Percentiles rank a stretch among this genome's conserved stretches.
phyloP scores from a whole-genome alignment of 2,888 invertebrate species.

The Drosophila melanosoma region DNA sequence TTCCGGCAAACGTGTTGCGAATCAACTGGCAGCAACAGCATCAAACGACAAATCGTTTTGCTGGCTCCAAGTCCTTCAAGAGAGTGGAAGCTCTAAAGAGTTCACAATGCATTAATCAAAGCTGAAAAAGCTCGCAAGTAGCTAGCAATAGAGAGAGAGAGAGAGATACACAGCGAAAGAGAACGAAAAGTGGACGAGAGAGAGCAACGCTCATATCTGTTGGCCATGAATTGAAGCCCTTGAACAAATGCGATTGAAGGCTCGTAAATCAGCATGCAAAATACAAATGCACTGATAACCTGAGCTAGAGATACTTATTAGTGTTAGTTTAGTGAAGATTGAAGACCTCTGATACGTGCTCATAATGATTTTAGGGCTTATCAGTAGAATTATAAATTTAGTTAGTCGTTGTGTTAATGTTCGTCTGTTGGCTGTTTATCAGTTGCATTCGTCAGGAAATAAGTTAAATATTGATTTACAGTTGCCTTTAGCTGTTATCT shows the following conservation, averaged over 20 bases:
- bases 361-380: background rate
- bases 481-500: slow-evolving; percentile 36
- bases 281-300: slow-evolving; percentile 32
- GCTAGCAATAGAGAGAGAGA: slow-evolving; percentile 4
- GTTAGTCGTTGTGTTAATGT: background rate
- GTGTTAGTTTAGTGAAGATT: background rate
- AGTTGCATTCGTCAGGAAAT: slow-evolving; percentile 37
- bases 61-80: slow-evolving; percentile 47
- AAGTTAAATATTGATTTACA: slow-evolving; percentile 53
- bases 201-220: slow-evolving; percentile 3
- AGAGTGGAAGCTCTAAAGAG: slow-evolving; percentile 53
- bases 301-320: too few relatives aligned
- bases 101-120: slow-evolving; percentile 56
- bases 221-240: slow-evolving; percentile 36
- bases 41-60: slow-evolving; percentile 65
- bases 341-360: background rate
- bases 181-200: background rate
- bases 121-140: slow-evolving; percentile 54
- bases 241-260: background rate
- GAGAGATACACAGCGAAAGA: background rate
- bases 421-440: slow-evolving; percentile 9
- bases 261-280: slow-evolving; percentile 21
- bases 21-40: slow-evolving; percentile 74
- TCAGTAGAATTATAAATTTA: background rate
- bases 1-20: slow-evolving; percentile 82